A percentile compares a stretch with the other conserved stretches of the same genome.
phyloP scores from a whole-genome alignment of 2,888 invertebrate genomes.

The Apotomis capreana region DNA sequence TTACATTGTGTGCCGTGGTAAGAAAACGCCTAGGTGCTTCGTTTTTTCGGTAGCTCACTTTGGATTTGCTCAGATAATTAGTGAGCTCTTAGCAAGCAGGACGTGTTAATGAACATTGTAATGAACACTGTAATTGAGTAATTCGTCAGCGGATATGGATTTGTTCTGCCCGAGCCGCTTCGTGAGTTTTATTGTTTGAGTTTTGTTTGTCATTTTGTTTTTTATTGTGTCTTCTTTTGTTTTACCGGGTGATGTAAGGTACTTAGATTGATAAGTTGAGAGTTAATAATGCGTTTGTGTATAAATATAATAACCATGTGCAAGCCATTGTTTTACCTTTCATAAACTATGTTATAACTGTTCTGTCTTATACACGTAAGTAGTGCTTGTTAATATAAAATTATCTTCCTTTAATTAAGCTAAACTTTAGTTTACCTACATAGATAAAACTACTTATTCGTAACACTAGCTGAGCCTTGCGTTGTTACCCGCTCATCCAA shows the following conservation, averaged over 20 bases:
- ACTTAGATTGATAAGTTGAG: not conserved
- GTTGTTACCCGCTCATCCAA: too few species aligned
- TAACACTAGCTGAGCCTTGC: too few species aligned
- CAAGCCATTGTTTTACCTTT: not conserved
- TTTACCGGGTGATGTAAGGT: not conserved
- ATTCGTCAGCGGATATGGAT: conserved; percentile 66
- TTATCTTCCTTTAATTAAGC: too few species aligned
- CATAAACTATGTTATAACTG: not conserved
- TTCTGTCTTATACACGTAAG: too few species aligned
- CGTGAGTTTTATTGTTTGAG: conserved; percentile 48
- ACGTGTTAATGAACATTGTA: conserved; percentile 65
- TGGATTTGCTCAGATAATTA: conserved; percentile 75
- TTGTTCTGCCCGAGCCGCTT: conserved; percentile 55
- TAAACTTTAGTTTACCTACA: too few species aligned
- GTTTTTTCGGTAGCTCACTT: conserved; percentile 66
- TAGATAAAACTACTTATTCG: too few species aligned
- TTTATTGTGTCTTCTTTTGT: conserved; percentile 32
- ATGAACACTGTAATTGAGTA: conserved; percentile 50
- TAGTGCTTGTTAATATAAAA: too few species aligned
- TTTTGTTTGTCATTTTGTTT: conserved; percentile 39
- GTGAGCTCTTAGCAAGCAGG: conserved; percentile 60
- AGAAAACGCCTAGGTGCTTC: conserved; percentile 51
- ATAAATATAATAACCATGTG: not conserved
- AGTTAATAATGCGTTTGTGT: too few species aligned
- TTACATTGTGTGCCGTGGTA: conserved; percentile 54